Base-by-base conservation (phyloP, 2,888 invertebrate genomes). In the Cotesia congregata region DNA sequence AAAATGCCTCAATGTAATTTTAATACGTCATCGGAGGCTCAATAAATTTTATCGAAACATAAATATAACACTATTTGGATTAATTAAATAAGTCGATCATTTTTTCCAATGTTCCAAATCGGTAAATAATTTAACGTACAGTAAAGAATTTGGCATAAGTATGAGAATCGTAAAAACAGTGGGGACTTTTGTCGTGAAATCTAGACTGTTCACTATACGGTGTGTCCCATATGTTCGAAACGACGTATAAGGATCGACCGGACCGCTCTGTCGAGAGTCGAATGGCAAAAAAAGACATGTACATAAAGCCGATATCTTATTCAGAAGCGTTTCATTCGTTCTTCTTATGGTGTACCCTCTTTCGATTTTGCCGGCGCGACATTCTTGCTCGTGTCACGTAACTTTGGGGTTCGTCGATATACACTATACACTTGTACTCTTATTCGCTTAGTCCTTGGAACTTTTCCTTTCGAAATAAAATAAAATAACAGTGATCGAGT, bases 271-370 rank as follows among this genome's bases (percentile, higher is more conserved):
- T 71, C 67, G 65, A 72, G 72, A 72, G 72, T 30, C 41, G 67
- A 17, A 65, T 30, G 40, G 71, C 15, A 38, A 76, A 76, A 72
- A 75, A 72, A 67, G 68, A 68, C 12, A 40, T 68, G 83, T 84
- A 83, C 83, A 85, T 85, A 87, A 86, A 85, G 83, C 85, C 87
- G 88, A 88, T 88, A 88, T 88, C 88, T 88, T 88, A 88, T 88
- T 88, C 88, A 86, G 84, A 84, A 86, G 86, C 85, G 86, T 86
- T 87, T 86, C 88, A 86, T 88, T 86, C 86, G 87, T 86, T 86
- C 86, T 86, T 86, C 86, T 87, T 86, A 86, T 84, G 83, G 84
- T 82, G 79, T 81, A 82, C 82, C 83, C 82, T 67, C 72, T 72
- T 75, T 64, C 79, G 67, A 78, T 75, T 77, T 77, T 71, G 76